A percentile compares a stretch with the other conserved stretches of the same genome.
Conservation (phyloP, 2,888 invertebrate species). For the Tiphia femorata region DNA sequence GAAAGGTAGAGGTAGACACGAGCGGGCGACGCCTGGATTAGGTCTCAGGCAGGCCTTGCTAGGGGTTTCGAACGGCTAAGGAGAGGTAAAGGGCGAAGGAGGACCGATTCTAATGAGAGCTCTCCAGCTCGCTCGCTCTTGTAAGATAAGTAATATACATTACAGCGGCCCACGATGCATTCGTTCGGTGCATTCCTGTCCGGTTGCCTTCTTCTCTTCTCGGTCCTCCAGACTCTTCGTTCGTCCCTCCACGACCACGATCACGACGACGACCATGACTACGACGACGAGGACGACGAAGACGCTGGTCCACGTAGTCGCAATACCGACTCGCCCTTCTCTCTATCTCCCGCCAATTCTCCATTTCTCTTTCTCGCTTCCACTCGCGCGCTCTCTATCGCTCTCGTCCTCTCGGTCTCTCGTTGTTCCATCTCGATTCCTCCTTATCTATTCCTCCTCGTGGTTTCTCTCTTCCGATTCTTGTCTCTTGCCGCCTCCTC, state of each 20-base stretch:
- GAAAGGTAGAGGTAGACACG: too few relatives aligned
- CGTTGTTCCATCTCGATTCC: constrained; percentile 25
- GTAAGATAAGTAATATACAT: constrained; percentile 34
- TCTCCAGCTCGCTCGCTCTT: constrained; percentile 16
- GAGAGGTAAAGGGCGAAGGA: not conserved
- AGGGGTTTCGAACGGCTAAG: too few relatives aligned
- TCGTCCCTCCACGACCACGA: constrained; percentile 14
- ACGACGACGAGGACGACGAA: constrained; percentile 19
- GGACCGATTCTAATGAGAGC: constrained; percentile 11
- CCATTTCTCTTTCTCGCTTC: constrained; percentile 15
- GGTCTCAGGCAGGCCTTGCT: too few relatives aligned
- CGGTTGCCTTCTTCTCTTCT: constrained; percentile 48
- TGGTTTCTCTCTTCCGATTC: not conserved
- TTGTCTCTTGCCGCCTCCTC: constrained; percentile 11
- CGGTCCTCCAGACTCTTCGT: constrained; percentile 14
- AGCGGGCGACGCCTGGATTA: too few relatives aligned
- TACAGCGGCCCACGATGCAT: constrained; percentile 32
- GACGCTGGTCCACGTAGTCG: constrained; percentile 15
- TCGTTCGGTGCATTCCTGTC: constrained; percentile 52
- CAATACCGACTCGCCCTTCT: constrained; percentile 10
- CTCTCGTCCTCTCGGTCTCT: constrained; percentile 22
- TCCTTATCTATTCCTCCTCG: constrained; percentile 23
- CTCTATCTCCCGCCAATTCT: too few relatives aligned
- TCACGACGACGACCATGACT: constrained; percentile 4
- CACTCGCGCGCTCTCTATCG: constrained; percentile 17